A percentile compares a stretch with the other conserved stretches of the same genome.
Evolutionary conservation across 1,140 invertebrate genomes (phyloP).

Genomic region (Nasonia giraulti): DNA sequence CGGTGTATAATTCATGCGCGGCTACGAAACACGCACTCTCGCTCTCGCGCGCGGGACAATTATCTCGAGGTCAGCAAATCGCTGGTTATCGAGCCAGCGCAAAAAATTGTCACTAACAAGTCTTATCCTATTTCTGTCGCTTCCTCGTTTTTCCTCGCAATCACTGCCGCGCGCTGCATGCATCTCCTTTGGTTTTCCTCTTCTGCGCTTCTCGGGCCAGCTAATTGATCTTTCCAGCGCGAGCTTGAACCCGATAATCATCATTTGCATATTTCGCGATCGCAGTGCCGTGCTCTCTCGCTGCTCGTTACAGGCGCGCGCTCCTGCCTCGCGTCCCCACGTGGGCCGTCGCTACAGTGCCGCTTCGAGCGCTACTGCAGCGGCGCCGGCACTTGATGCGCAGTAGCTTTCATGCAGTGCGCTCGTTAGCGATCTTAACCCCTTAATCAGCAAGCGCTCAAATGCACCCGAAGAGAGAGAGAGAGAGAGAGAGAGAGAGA

Average conservation of each 20-base stretch:
- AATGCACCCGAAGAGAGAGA: background rate
- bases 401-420: too few species aligned
- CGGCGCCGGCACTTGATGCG: too few species aligned
- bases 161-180: background rate
- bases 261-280: conserved; percentile 68
- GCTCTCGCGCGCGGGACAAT: background rate
- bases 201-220: conserved; percentile 59
- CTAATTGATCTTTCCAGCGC: conserved; percentile 73
- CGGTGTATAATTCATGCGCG: conserved; percentile 26
- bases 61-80: conserved; percentile 24
- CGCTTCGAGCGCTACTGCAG: background rate
- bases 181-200: conserved; percentile 36
- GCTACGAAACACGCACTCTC: conserved; percentile 26
- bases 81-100: background rate
- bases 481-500: background rate
- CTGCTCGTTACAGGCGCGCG: background rate
- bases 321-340: too few species aligned
- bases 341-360: background rate
- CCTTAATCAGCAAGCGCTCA: conserved; percentile 1
- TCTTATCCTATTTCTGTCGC: conserved; percentile 15
- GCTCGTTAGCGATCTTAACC: conserved; percentile 19
- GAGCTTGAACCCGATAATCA: conserved; percentile 72
- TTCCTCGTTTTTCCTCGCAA: conserved; percentile 6
- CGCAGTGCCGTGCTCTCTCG: conserved; percentile 51
- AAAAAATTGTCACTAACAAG: conserved; percentile 30